phyloP scores from a whole-genome alignment of 2,888 invertebrate genomes.

The Tinea semifulvella region DNA sequence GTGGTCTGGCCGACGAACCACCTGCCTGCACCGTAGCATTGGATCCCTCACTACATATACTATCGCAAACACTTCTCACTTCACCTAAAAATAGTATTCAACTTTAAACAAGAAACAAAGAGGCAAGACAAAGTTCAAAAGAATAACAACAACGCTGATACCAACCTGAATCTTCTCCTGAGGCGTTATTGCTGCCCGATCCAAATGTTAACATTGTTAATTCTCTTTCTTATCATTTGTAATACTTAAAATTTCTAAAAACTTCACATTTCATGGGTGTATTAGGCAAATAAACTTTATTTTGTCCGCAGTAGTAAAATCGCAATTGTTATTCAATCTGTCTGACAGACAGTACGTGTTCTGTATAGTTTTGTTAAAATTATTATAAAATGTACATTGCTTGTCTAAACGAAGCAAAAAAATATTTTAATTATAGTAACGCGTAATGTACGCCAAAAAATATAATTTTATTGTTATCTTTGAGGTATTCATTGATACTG shows the following conservation, averaged over 20 bases:
- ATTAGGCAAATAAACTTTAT: not conserved
- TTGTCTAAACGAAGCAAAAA: too few relatives aligned
- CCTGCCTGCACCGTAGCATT: slow-evolving; percentile 56
- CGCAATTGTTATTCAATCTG: slow-evolving; percentile 6
- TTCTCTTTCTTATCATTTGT: slow-evolving; percentile 45
- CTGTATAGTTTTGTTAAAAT: too few relatives aligned
- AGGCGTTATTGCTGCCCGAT: slow-evolving; percentile 45
- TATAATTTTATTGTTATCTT: too few relatives aligned
- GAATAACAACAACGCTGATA: slow-evolving; percentile 33
- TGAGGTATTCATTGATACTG: too few relatives aligned
- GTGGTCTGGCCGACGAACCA: slow-evolving; percentile 61
- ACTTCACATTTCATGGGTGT: slow-evolving; percentile 26
- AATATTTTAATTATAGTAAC: too few relatives aligned
- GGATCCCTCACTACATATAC: slow-evolving; percentile 63
- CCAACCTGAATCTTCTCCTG: slow-evolving; percentile 59
- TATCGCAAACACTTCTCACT: slow-evolving; percentile 62
- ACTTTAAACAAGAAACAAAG: slow-evolving; percentile 18
- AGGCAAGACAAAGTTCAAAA: slow-evolving; percentile 2
- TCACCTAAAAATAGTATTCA: slow-evolving; percentile 37
- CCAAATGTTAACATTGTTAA: slow-evolving; percentile 60
- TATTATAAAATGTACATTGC: too few relatives aligned
- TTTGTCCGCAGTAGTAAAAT: not conserved
- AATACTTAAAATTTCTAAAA: slow-evolving; percentile 31
- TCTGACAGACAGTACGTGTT: slow-evolving; percentile 2
- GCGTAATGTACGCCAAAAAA: too few relatives aligned